Percentiles rank a stretch among this genome's conserved stretches.
phyloP scores from a whole-genome alignment of 2,888 invertebrate genomes.

The Macaria liturata region DNA sequence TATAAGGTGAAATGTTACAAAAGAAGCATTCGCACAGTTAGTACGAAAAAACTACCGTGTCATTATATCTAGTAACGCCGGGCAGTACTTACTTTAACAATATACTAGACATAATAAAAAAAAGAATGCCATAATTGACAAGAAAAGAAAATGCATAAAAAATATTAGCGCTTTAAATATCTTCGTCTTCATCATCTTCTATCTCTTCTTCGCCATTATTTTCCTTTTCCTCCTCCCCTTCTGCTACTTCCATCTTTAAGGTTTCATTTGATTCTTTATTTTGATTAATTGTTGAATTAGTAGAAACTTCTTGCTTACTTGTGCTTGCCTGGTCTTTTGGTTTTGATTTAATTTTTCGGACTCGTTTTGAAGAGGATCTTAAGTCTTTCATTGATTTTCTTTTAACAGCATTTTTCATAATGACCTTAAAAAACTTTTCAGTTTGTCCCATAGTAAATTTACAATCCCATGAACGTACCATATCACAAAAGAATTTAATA shows the following conservation, averaged over 20 bases:
- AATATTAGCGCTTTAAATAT: conserved; percentile 17
- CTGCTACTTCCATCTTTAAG: conserved; percentile 11
- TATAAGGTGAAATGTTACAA: too few species aligned
- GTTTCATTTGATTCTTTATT: conserved; percentile 18
- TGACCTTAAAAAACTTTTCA: conserved; percentile 19
- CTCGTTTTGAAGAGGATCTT: conserved; percentile 20
- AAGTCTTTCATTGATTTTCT: conserved; percentile 15
- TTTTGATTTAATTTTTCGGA: conserved; percentile 17
- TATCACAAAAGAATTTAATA: conserved; percentile 20
- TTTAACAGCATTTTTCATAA: conserved; percentile 20
- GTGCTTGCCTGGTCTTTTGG: conserved; percentile 5
- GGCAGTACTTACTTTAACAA: too few species aligned
- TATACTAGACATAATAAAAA: conserved; percentile 1
- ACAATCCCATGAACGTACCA: conserved; percentile 22
- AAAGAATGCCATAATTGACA: conserved; percentile 7
- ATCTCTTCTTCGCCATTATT: neutral
- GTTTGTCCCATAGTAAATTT: conserved; percentile 20
- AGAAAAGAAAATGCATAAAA: conserved; percentile 11
- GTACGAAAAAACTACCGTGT: too few species aligned
- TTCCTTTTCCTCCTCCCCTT: conserved; percentile 10
- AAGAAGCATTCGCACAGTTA: too few species aligned
- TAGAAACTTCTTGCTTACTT: conserved; percentile 15
- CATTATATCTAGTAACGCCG: too few species aligned
- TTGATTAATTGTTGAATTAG: conserved; percentile 17
- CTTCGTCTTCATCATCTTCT: conserved; percentile 14